phyloP scores from a whole-genome alignment of 2,113 vertebrate species.

The Tylochromis polylepis region DNA sequence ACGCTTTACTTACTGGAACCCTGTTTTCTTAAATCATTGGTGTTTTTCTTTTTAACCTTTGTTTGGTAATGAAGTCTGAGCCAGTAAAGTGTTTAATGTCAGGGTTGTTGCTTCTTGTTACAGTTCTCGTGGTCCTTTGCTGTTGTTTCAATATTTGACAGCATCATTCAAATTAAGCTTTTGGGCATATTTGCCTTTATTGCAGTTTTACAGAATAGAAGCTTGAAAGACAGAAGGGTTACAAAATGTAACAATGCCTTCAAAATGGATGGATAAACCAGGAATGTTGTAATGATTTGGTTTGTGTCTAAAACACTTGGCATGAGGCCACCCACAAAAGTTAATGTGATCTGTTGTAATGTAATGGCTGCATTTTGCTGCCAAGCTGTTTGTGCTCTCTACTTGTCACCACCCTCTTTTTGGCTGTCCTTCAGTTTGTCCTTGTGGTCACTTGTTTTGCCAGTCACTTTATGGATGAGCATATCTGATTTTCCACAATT shows the following conservation, averaged over 20 bases:
- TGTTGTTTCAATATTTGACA: not conserved
- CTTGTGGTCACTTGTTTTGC: not conserved
- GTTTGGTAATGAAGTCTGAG: not conserved
- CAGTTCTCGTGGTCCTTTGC: not conserved
- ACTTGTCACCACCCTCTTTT: not conserved
- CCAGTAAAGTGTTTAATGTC: not conserved
- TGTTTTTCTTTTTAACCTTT: not conserved
- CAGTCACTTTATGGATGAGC: not conserved
- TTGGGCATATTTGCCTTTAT: not conserved
- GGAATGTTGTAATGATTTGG: not conserved
- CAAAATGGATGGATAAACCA: not conserved
- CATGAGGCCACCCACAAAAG: not conserved
- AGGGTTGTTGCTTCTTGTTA: not conserved
- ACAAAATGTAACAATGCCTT: not conserved
- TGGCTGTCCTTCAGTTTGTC: slow-evolving; percentile 12
- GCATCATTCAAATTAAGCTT: not conserved
- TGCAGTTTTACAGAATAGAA: not conserved
- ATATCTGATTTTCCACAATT: not conserved
- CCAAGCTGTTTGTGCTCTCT: slow-evolving; percentile 15
- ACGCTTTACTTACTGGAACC: not conserved
- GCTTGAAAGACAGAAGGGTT: not conserved
- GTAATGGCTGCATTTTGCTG: not conserved
- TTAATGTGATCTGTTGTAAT: not conserved
- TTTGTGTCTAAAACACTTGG: not conserved
- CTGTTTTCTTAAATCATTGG: not conserved